A percentile compares a stretch with the other conserved stretches of the same genome.
Conservation (phyloP, 2,797 vertebrate genomes). For the Smutsia temminckii region DNA sequence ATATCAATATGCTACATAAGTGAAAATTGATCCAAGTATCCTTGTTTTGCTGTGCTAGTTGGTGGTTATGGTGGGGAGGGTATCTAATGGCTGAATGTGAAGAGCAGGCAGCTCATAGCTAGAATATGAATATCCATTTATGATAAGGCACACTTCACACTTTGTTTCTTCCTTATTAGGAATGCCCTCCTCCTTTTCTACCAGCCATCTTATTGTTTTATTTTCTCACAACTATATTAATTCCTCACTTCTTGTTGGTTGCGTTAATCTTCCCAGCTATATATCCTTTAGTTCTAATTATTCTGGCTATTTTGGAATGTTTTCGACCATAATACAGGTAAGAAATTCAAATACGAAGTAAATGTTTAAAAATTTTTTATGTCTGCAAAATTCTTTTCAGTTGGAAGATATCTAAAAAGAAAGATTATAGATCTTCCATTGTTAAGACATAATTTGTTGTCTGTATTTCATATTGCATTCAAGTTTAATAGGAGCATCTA, state of each 20-base stretch:
- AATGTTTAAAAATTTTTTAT: no score
- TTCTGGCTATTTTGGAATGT: not conserved
- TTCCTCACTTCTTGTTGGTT: not conserved
- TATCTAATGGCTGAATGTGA: not conserved
- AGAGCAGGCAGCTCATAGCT: accelerated
- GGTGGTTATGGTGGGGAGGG: no score
- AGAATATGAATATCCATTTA: not conserved
- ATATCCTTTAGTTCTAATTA: not conserved
- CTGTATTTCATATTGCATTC: not conserved
- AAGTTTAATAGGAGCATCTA: not conserved
- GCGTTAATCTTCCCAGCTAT: not conserved
- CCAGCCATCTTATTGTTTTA: not conserved
- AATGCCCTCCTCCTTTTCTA: not conserved
- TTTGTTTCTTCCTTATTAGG: not conserved
- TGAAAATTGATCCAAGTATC: not conserved
- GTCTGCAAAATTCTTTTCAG: not conserved
- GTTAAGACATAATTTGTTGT: not conserved
- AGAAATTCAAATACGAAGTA: not conserved
- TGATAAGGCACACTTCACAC: no score
- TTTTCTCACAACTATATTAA: not conserved
- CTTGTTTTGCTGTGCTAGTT: not conserved
- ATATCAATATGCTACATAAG: not conserved
- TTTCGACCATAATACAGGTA: not conserved
- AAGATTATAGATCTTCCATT: not conserved
- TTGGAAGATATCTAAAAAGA: not conserved